Evolutionary conservation across 2,113 vertebrate species (phyloP).

Genomic region (Jacana jacana): DNA sequence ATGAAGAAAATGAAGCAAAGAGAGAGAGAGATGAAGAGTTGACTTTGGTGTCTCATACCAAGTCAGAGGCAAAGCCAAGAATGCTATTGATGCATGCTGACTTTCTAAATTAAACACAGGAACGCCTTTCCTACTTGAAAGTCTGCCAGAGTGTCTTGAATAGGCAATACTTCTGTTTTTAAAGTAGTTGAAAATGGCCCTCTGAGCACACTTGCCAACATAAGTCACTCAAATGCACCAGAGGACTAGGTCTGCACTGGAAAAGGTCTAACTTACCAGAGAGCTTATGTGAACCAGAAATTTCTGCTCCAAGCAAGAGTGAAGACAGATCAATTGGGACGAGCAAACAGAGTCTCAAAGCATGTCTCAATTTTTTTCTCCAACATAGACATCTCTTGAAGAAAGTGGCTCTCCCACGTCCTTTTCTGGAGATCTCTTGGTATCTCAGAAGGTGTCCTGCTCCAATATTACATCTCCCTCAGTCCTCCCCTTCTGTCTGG

Average conservation of each 20-base stretch:
- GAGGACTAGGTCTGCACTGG: neutral
- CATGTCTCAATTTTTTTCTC: neutral
- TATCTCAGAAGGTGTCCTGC: neutral
- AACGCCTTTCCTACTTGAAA: neutral
- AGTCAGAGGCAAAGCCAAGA: neutral
- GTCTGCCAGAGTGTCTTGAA: neutral
- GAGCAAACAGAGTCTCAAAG: neutral
- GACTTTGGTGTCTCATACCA: neutral
- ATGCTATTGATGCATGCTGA: neutral
- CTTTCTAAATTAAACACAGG: neutral
- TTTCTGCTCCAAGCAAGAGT: neutral
- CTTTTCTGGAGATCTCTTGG: neutral
- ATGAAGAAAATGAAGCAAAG: neutral
- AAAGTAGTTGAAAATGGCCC: neutral
- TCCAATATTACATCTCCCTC: neutral
- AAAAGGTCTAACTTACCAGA: neutral
- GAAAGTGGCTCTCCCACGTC: neutral
- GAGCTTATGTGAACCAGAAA: neutral
- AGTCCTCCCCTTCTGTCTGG: neutral
- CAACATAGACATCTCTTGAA: neutral
- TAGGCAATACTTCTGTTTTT: neutral
- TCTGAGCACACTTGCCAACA: neutral
- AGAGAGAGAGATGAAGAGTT: neutral
- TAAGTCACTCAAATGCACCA: neutral
- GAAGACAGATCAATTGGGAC: neutral